Evolutionary conservation across 2,113 vertebrate genomes (phyloP), one percentile per base, ranked within the genome.

Genomic region (Xenotilapia caudafasciata): DNA sequence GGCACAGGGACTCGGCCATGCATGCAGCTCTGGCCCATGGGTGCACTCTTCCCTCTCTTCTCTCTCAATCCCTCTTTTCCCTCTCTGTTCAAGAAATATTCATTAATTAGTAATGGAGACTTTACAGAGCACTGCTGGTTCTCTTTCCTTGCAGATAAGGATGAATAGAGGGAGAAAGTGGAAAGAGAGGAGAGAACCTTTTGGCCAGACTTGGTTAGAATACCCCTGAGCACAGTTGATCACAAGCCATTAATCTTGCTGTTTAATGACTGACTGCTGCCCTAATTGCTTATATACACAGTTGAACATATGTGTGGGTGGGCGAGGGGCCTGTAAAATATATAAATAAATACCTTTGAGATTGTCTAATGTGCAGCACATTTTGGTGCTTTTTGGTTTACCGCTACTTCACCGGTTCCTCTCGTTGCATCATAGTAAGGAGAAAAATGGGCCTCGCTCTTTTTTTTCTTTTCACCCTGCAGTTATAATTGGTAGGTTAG

Each of bases 61-160:
- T 89, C 82, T 82, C 83, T 85, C 80, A 73, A 4, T 88, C 89
- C 86, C 86, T 83, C 79, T 86, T 89, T 86, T 81, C 88, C 82
- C 70, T 79, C 77, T 84, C 80, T 91, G 89, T 85, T 95, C 56
- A 86, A 94, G 94, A 96, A 96, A 95, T 95, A 91, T 91, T 95
- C 94, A 96, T 96, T 96, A 96, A 96, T 96, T 95, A 95, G 93
- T 96, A 96, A 96, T 96, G 92, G 94, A 94, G 94, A 94, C 93
- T 94, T 91, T 92, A 88, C 80, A 83, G 89, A 94, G 94, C 86
- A 85, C 86, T 85, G 68, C 68, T 83, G 84, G 38, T 84, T 85
- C 87, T 58, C 88, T 85, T 75, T 80, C 62, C 68, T 92, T 92
- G 87, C 82, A 90, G 93, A 94, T 93, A 91, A 88, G 90, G 85